phyloP scores from a whole-genome alignment of 2,113 vertebrate genomes.

The Ciconia boyciana region DNA sequence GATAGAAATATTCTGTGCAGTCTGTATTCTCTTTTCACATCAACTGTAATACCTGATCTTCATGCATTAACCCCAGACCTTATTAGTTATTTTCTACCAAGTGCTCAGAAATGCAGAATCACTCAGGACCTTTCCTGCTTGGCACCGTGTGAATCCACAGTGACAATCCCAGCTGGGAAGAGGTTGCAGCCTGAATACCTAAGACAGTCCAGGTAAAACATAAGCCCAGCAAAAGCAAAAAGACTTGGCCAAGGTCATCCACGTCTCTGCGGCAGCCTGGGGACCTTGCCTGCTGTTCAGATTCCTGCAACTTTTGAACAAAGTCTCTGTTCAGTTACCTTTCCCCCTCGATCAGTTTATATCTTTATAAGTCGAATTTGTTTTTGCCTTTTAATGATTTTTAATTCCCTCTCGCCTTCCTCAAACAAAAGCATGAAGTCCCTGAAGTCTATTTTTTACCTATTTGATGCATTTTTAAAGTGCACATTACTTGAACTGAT shows the following conservation, averaged over 20 bases:
- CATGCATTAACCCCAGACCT: neutral
- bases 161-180: slow-evolving; percentile 30
- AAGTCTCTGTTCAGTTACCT: neutral
- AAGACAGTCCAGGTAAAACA: neutral
- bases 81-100: neutral
- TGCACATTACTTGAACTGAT: neutral
- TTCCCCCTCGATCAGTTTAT: neutral
- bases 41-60: neutral
- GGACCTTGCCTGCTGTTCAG: neutral
- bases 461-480: neutral
- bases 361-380: neutral
- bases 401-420: neutral
- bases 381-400: neutral
- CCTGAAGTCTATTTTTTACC: neutral
- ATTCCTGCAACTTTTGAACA: neutral
- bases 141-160: neutral
- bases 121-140: neutral
- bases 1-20: neutral
- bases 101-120: neutral
- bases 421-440: neutral
- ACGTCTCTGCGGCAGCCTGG: neutral
- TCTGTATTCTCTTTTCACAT: neutral
- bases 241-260: slow-evolving; percentile 16
- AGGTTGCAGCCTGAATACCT: slow-evolving; percentile 7
- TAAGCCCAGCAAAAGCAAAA: neutral